These are phyloP conservation scores for Eleutherodactylus coqui DNA, from an alignment of 2,797 vertebrate genomes.

Conservation along the genomic window DNA sequence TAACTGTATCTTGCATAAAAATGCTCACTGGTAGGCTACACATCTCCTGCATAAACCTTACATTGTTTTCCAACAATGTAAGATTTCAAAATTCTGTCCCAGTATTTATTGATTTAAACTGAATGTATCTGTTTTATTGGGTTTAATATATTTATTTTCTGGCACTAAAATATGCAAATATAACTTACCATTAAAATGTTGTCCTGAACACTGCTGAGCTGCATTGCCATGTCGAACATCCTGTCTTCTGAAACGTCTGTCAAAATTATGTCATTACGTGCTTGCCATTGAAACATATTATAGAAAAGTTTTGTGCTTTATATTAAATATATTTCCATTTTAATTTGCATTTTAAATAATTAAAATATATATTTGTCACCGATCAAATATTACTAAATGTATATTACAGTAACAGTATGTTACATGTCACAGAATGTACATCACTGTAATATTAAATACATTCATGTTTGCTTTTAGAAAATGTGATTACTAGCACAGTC, in stretches of 20 bases:
- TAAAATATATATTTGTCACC: background rate
- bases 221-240: conserved; percentile 97
- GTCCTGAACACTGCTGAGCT: conserved; percentile 93
- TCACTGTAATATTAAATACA: no score
- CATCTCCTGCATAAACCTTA: no score
- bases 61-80: no score
- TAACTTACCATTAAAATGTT: conserved; percentile 89
- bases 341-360: background rate
- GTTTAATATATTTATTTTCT: background rate
- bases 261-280: conserved; percentile 52
- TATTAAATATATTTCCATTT: background rate
- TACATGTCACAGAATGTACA: no score
- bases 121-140: background rate
- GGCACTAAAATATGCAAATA: background rate
- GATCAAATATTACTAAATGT: background rate
- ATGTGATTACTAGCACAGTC: no score
- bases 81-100: no score
- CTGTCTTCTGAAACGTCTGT: conserved; percentile 93
- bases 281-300: background rate
- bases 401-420: background rate
- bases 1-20: no score
- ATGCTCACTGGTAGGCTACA: no score
- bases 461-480: no score
- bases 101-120: no score
- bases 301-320: background rate